phyloP scores from a whole-genome alignment of 2,797 vertebrate genomes.

The Eupleurogrammus muticus region DNA sequence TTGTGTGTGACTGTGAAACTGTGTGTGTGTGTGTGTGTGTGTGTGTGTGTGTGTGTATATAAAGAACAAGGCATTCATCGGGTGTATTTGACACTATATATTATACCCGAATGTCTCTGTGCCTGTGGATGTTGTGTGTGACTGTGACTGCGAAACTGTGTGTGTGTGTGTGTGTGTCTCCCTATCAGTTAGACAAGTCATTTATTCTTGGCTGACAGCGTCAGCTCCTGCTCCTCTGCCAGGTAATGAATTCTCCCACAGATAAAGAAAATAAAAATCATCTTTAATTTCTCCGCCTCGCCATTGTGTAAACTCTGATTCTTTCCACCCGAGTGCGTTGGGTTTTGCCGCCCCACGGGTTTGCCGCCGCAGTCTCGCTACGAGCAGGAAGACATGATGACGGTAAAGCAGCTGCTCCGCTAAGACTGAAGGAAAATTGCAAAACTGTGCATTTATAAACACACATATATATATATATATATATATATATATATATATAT shows the following conservation, averaged over 20 bases:
- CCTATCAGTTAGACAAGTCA: slow-evolving; percentile 77
- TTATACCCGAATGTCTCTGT: slow-evolving; percentile 23
- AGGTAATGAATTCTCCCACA: slow-evolving; percentile 82
- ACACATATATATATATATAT: slow-evolving; percentile 42
- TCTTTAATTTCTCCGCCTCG: slow-evolving; percentile 83
- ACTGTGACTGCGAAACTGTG: slow-evolving; percentile 4
- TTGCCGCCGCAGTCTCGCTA: slow-evolving; percentile 21
- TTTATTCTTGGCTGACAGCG: slow-evolving; percentile 82
- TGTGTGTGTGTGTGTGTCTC: slow-evolving; percentile 32
- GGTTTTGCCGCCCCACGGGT: slow-evolving; percentile 22
- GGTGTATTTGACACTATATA: background rate
- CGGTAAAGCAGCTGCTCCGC: slow-evolving; percentile 26
- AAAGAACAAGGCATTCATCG: background rate
- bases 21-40: too few relatives aligned
- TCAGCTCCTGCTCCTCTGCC: slow-evolving; percentile 74
- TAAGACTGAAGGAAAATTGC: slow-evolving; percentile 29
- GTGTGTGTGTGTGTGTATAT: background rate
- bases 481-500: background rate
- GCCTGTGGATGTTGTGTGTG: slow-evolving; percentile 18
- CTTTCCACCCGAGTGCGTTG: slow-evolving; percentile 38
- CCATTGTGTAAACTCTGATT: slow-evolving; percentile 79
- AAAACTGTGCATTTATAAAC: background rate
- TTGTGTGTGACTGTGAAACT: too few relatives aligned
- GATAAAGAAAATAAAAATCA: slow-evolving; percentile 86
- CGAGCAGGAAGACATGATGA: slow-evolving; percentile 34